phyloP scores from a whole-genome alignment of 2,888 invertebrate species.

The Leucoptera coffeella region DNA sequence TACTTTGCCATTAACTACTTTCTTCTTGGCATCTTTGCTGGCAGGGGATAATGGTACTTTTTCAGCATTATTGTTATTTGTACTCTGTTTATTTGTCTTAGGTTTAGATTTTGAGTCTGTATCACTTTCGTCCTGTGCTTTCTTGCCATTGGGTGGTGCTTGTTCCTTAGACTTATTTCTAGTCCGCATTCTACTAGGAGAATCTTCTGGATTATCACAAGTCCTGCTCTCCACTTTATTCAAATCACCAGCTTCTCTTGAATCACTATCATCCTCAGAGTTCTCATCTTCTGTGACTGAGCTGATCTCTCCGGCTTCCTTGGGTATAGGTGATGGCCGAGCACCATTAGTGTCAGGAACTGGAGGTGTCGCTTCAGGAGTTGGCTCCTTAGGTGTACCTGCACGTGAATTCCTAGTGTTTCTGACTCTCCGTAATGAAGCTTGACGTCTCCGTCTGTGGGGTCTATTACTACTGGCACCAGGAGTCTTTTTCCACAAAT shows the following conservation, averaged over 20 bases:
- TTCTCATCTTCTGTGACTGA: constrained; percentile 85
- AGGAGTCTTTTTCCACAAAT: constrained; percentile 99
- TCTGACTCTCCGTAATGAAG: constrained; percentile 79
- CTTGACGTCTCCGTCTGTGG: constrained; percentile 82
- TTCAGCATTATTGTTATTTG: constrained; percentile 33
- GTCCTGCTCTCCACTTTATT: constrained; percentile 79
- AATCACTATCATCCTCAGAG: constrained; percentile 94
- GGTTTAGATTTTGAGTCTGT: constrained; percentile 33
- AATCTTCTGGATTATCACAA: constrained; percentile 70
- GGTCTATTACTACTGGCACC: constrained; percentile 95
- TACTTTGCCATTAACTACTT: constrained; percentile 38
- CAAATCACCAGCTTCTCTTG: constrained; percentile 72
- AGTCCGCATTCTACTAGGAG: constrained; percentile 85
- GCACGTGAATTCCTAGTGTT: constrained; percentile 84
- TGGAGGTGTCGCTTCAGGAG: constrained; percentile 53
- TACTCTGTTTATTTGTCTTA: constrained; percentile 26
- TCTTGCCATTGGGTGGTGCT: constrained; percentile 45
- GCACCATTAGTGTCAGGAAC: constrained; percentile 44
- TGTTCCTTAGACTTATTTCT: constrained; percentile 78
- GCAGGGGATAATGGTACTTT: constrained; percentile 29
- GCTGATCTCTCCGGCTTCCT: constrained; percentile 66
- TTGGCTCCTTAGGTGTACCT: constrained; percentile 69
- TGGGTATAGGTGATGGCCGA: constrained; percentile 61
- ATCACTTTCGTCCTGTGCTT: constrained; percentile 40
- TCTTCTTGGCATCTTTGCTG: constrained; percentile 36